These are phyloP conservation scores for Pristionchus fissidentatus DNA, from an alignment of 2,888 invertebrate species.

Conservation along the genomic window DNA sequence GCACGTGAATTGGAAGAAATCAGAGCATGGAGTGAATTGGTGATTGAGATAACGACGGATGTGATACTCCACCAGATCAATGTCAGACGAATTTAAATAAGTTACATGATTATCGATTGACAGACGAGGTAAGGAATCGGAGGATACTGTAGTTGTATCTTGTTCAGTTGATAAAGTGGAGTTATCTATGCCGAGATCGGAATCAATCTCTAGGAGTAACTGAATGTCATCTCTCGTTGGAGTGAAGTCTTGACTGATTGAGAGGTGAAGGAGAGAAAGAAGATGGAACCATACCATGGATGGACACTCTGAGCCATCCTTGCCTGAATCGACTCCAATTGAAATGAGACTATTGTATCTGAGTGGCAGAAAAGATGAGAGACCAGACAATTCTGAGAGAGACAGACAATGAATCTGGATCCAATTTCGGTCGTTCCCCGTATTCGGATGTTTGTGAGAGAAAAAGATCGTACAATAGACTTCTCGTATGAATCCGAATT, in stretches of 20 bases:
- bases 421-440: too few species aligned
- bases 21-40: slow-evolving; percentile 27
- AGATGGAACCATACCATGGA: background rate
- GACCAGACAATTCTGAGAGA: background rate
- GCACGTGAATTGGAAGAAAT: slow-evolving; percentile 30
- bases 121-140: background rate
- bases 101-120: background rate
- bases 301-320: background rate
- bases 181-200: background rate
- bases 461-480: too few species aligned
- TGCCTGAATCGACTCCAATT: background rate
- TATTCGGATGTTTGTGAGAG: too few species aligned
- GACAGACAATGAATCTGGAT: too few species aligned
- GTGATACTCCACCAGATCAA: slow-evolving; percentile 28
- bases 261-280: background rate
- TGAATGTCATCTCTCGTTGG: background rate
- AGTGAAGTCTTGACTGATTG: background rate
- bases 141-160: background rate
- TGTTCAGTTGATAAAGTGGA: background rate
- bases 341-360: background rate
- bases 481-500: too few species aligned
- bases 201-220: background rate
- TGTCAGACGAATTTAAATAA: background rate
- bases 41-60: slow-evolving; percentile 37
- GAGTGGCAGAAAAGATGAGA: background rate